A percentile compares a stretch with the other conserved stretches of the same genome.
Evolutionary conservation across 2,888 invertebrate species (phyloP).

Genomic region (Lathronympha strigana): DNA sequence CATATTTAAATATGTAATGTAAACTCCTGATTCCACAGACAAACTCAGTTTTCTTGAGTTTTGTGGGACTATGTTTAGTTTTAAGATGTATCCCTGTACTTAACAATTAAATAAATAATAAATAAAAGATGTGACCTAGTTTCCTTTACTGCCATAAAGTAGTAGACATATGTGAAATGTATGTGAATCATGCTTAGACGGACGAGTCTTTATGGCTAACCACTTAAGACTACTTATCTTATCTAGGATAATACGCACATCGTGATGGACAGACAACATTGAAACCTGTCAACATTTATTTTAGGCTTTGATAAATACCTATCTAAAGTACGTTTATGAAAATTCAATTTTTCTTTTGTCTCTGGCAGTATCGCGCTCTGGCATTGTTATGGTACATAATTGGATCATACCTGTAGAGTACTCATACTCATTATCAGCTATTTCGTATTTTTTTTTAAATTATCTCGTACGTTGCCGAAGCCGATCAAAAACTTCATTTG

Average conservation of each 20-base stretch:
- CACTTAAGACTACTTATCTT: slow-evolving; percentile 32
- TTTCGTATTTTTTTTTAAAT: no score
- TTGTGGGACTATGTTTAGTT: no score
- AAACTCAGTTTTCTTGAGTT: no score
- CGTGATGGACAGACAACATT: slow-evolving; percentile 39
- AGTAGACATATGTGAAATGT: background rate
- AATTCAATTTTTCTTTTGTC: background rate
- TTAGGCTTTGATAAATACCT: slow-evolving; percentile 18
- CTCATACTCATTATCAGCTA: no score
- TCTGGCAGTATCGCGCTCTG: background rate
- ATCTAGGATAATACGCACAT: slow-evolving; percentile 19
- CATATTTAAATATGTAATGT: no score
- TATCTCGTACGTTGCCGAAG: no score
- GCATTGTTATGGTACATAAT: no score
- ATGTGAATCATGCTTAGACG: background rate
- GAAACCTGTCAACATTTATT: slow-evolving; percentile 27
- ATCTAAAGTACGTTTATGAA: background rate
- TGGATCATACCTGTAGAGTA: no score
- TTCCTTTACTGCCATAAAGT: background rate
- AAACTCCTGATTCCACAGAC: no score
- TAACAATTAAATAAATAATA: no score
- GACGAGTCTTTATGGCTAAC: background rate
- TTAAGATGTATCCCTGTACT: no score
- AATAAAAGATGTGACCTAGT: background rate
- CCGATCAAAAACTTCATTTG: no score